These are phyloP conservation scores for Emydoidea blandingii DNA, from an alignment of 2,797 vertebrate species.

Conservation along the genomic window DNA sequence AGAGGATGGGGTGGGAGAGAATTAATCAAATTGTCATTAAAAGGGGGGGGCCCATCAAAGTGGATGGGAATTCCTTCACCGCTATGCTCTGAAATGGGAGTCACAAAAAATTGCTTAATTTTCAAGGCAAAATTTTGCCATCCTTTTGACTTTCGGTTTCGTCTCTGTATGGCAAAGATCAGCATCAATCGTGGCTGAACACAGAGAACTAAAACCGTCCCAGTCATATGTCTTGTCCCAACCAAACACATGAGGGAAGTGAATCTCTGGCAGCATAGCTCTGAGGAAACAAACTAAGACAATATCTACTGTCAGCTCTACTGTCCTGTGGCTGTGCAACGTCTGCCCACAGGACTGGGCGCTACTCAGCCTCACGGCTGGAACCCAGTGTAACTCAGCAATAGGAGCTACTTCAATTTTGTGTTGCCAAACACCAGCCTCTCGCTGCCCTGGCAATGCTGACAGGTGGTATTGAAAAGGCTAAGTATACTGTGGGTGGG, in stretches of 20 bases:
- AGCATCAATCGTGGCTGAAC: neutral
- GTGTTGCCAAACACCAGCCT: neutral
- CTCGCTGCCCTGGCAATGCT: neutral
- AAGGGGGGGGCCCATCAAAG: neutral
- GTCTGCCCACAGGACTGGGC: neutral
- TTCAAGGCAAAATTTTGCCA: neutral
- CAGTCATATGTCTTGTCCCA: neutral
- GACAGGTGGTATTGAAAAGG: neutral
- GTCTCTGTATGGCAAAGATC: neutral
- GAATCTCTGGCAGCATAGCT: neutral
- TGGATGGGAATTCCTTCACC: neutral
- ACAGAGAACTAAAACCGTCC: neutral
- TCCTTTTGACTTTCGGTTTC: neutral
- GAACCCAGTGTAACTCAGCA: neutral
- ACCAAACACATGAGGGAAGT: neutral
- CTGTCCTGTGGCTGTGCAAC: neutral
- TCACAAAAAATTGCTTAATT: neutral
- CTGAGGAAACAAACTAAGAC: neutral
- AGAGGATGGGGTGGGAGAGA: neutral
- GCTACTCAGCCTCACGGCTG: neutral
- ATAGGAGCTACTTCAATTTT: neutral
- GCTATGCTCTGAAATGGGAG: neutral
- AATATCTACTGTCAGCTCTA: neutral
- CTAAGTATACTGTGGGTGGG: neutral
- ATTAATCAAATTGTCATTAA: slow-evolving; percentile 49